Evolutionary conservation across 2,888 invertebrate genomes (phyloP).

Genomic region (Encarsia formosa): DNA sequence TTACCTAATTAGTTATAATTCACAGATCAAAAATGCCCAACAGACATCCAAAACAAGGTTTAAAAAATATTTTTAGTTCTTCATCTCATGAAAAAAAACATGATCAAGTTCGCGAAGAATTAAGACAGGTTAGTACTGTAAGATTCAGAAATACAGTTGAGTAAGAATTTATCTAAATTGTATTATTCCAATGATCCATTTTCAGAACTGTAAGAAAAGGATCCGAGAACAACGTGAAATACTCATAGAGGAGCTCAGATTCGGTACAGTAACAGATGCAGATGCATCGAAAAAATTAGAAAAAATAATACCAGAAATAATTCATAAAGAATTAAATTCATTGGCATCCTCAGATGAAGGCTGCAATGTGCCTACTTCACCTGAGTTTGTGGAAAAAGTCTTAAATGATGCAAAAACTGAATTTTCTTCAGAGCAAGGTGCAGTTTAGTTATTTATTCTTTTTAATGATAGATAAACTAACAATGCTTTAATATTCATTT

Average conservation of each 20-base stretch:
- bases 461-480: not conserved
- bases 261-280: slow-evolving; percentile 14
- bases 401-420: slow-evolving; percentile 5
- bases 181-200: no score
- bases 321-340: slow-evolving; percentile 18
- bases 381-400: slow-evolving; percentile 15
- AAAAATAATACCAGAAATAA: slow-evolving; percentile 24
- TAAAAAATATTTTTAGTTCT: no score
- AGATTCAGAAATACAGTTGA: not conserved
- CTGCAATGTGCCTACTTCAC: slow-evolving; percentile 14
- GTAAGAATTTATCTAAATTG: not conserved
- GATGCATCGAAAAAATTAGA: slow-evolving; percentile 18
- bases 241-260: slow-evolving; percentile 16
- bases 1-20: no score
- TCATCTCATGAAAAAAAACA: slow-evolving; percentile 7
- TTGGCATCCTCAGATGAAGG: slow-evolving; percentile 9
- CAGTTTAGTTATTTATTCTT: not conserved
- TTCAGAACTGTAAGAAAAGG: slow-evolving; percentile 21
- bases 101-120: slow-evolving; percentile 19
- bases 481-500: no score
- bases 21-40: no score
- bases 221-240: slow-evolving; percentile 19
- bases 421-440: slow-evolving; percentile 17
- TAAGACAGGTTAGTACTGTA: slow-evolving; percentile 21
- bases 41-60: no score